Conservation (phyloP, 2,888 invertebrate genomes). For the Mantis religiosa region DNA sequence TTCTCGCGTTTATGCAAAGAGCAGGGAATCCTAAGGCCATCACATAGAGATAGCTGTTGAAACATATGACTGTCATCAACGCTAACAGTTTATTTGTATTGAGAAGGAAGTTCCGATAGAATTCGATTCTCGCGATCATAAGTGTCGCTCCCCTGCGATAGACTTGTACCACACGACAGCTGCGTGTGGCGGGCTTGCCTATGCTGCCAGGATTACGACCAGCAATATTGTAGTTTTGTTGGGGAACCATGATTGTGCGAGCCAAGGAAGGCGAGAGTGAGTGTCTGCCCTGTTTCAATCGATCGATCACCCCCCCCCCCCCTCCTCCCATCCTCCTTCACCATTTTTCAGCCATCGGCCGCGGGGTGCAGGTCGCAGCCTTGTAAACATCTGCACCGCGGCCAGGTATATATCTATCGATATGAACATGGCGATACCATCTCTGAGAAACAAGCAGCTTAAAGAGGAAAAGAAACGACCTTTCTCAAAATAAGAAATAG, state of each 20-base stretch:
- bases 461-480: too few relatives aligned
- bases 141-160: not conserved
- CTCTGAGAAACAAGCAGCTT: too few relatives aligned
- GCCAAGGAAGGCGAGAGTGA: not conserved
- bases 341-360: not conserved
- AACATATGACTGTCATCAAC: too few relatives aligned
- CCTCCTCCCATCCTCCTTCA: not conserved
- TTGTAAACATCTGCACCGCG: not conserved
- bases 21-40: too few relatives aligned
- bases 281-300: not conserved
- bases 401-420: not conserved
- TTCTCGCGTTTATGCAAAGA: too few relatives aligned
- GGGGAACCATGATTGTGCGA: not conserved
- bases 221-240: not conserved
- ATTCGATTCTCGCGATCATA: too few relatives aligned
- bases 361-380: not conserved
- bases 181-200: not conserved
- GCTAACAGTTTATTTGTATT: too few relatives aligned
- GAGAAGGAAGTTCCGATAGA: too few relatives aligned
- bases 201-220: not conserved
- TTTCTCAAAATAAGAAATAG: too few relatives aligned
- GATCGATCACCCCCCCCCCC: not conserved
- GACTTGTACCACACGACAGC: not conserved
- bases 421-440: not conserved
- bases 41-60: too few relatives aligned